Base-by-base conservation (phyloP, 2,888 invertebrate species). In the Hypena proboscidalis region DNA sequence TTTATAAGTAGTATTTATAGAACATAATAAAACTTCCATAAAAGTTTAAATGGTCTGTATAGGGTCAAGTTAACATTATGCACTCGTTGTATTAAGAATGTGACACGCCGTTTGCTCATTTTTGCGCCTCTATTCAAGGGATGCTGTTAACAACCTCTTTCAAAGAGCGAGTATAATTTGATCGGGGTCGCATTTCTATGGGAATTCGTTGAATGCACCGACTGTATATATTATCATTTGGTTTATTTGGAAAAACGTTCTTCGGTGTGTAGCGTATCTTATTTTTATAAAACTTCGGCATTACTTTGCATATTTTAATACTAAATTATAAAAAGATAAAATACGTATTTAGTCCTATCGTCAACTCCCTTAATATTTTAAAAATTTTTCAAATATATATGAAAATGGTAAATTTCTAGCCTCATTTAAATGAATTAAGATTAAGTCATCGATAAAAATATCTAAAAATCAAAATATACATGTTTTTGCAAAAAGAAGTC, bases 101-200 rank as follows among this genome's bases (percentile, higher is more conserved):
- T 82, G 86, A 80, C 83, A 80, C 83, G 78, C 80, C 80, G 79
- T 80, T 87, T 90, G 90, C 87, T 90, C 90, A 88, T 84, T 90
- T 90, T 77, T 81, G 79, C 81, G 83, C 70, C 81, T 69, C 83
- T 67, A 84, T 89, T 88, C 79, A 89, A 83, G 73, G 84, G 87
- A 87, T 85, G 87, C 88, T 89, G 90, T 90, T 90, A 90, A 90
- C 90, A 90, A 88, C 85, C 78, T 80, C 78, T 83, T 78, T 88
- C 69, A 90, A 89, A 87, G 85, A 86, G 82, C 88, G 82, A 82
- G 84, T 70, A 90, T 90, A 89, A 90, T 90, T 88, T 86, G 82
- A 85, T 88, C 85, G 80, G 90, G 90, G 90, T 89, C 81, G 74
- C 75, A 65, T 85, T 88, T 88, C 87, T 89, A 86, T 88, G 84